Percentiles rank a stretch among this genome's conserved stretches.
Conservation (phyloP, 2,113 vertebrate species). For the Alouatta palliata region DNA sequence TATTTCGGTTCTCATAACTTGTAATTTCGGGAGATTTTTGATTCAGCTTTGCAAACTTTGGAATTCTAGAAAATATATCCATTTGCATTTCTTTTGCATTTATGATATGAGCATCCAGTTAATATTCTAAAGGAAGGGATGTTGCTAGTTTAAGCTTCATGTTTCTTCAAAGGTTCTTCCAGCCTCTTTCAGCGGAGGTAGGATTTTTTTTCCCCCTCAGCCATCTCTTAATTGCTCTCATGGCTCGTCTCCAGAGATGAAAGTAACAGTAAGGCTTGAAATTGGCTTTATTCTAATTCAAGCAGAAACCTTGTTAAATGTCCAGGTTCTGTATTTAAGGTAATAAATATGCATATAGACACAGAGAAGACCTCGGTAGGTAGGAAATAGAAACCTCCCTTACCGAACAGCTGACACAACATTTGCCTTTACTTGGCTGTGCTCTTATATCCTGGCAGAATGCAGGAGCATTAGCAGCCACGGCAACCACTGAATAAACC, state of each 20-base stretch:
- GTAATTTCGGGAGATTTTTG: background rate
- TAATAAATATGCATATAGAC: background rate
- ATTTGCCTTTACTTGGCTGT: background rate
- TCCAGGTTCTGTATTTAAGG: conserved; percentile 11
- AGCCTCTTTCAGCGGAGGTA: background rate
- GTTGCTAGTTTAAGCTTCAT: background rate
- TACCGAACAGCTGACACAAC: background rate
- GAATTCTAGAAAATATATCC: background rate
- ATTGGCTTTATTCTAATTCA: background rate
- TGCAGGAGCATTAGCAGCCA: background rate
- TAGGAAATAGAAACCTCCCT: background rate
- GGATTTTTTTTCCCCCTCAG: background rate
- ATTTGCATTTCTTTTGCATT: background rate
- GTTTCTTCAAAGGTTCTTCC: conserved; percentile 10
- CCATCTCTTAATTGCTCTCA: conserved; percentile 46
- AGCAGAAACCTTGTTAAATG: conserved; percentile 23
- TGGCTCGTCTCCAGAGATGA: background rate
- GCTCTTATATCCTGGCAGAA: background rate
- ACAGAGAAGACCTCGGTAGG: background rate
- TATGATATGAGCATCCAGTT: background rate
- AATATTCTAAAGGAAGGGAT: background rate
- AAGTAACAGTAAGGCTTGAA: background rate
- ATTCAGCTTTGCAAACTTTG: background rate
- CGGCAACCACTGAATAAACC: background rate
- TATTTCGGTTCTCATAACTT: background rate